A percentile compares a stretch with the other conserved stretches of the same genome.
These are phyloP conservation scores for Brachionus koreanus DNA, from an alignment of 1,140 invertebrate genomes.

Conservation along the genomic window DNA sequence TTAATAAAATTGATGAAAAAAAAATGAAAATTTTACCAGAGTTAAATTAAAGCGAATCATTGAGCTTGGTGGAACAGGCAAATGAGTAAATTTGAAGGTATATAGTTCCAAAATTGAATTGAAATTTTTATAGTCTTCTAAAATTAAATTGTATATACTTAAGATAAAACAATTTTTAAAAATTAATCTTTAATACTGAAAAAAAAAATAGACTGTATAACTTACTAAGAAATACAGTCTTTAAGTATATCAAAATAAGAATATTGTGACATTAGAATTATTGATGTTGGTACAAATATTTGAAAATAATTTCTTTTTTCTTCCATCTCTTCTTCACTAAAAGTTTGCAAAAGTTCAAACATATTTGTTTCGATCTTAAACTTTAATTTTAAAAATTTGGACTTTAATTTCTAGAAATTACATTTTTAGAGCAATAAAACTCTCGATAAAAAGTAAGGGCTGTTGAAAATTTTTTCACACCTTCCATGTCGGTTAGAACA, in stretches of 20 bases:
- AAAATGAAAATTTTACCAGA: background rate
- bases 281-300: slow-evolving; percentile 33
- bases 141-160: slow-evolving; percentile 1
- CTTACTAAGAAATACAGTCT: slow-evolving; percentile 21
- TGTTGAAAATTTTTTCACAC: background rate
- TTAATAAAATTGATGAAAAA: background rate
- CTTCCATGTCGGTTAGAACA: slow-evolving; percentile 39
- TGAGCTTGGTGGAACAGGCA: background rate
- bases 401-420: background rate
- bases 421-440: slow-evolving; percentile 26
- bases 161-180: background rate
- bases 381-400: background rate
- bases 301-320: slow-evolving; percentile 31
- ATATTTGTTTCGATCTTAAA: background rate
- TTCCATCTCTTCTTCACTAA: slow-evolving; percentile 1
- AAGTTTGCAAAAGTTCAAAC: background rate
- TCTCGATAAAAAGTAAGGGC: slow-evolving; percentile 7
- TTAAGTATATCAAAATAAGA: slow-evolving; percentile 31
- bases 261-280: slow-evolving; percentile 22
- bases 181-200: background rate
- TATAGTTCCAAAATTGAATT: background rate
- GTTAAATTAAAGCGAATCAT: background rate
- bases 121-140: background rate
- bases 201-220: background rate
- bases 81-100: background rate